Percentiles rank a stretch among this genome's conserved stretches.
Evolutionary conservation across 2,888 invertebrate species (phyloP).

Genomic region (Dysmachus trigonus): DNA sequence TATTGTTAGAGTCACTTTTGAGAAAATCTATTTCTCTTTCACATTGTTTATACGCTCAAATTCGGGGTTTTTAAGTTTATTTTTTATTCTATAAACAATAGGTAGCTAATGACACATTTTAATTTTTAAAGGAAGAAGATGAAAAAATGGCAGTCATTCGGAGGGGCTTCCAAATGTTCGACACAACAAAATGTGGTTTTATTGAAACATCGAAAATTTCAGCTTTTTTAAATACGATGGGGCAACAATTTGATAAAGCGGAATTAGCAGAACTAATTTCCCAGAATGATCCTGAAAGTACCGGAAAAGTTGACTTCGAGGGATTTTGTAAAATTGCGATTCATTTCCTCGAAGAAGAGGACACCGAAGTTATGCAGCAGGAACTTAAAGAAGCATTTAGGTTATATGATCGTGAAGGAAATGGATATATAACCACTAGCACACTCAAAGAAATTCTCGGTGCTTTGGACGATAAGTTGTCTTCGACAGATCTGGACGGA

Average conservation of each 20-base stretch:
- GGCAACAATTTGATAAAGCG: slow-evolving; percentile 90
- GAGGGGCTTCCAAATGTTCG: slow-evolving; percentile 97
- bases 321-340: slow-evolving; percentile 92
- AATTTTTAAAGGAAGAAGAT: slow-evolving; percentile 67
- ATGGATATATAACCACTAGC: slow-evolving; percentile 91
- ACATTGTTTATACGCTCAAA: too few species aligned
- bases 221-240: slow-evolving; percentile 93
- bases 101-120: background rate
- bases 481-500: slow-evolving; percentile 91
- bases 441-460: slow-evolving; percentile 93
- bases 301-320: slow-evolving; percentile 93
- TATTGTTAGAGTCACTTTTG: too few species aligned
- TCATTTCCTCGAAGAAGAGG: slow-evolving; percentile 94
- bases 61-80: too few species aligned
- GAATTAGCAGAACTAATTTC: slow-evolving; percentile 89
- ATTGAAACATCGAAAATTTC: slow-evolving; percentile 91
- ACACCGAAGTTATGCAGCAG: slow-evolving; percentile 94
- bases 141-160: slow-evolving; percentile 90
- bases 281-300: slow-evolving; percentile 91
- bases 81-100: too few species aligned
- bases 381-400: slow-evolving; percentile 97
- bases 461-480: slow-evolving; percentile 92
- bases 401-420: slow-evolving; percentile 95
- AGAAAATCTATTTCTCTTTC: too few species aligned
- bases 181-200: slow-evolving; percentile 90